These are phyloP conservation scores for Tineola bisselliella DNA, from an alignment of 2,888 invertebrate genomes.

Conservation along the genomic window DNA sequence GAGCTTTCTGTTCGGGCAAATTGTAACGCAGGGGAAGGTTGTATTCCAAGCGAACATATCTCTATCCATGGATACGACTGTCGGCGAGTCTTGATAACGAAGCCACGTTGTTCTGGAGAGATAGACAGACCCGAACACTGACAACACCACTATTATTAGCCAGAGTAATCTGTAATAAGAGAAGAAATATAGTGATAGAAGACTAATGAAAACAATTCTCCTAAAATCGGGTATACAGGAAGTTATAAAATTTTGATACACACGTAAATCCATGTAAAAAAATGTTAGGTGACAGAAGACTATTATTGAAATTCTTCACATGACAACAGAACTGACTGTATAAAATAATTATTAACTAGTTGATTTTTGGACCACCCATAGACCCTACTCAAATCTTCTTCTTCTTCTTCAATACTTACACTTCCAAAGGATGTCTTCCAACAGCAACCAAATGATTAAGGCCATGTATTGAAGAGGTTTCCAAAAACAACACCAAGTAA, in stretches of 20 bases:
- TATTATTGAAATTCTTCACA: no score
- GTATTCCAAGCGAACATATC: constrained; percentile 79
- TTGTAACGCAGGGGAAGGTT: constrained; percentile 73
- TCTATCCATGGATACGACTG: constrained; percentile 78
- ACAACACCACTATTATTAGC: constrained; percentile 62
- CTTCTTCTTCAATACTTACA: constrained; percentile 39
- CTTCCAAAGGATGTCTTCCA: constrained; percentile 53
- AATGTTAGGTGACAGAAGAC: no score
- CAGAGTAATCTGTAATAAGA: constrained; percentile 58
- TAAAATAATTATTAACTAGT: no score
- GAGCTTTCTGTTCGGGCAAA: constrained; percentile 70
- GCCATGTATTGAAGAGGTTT: constrained; percentile 65
- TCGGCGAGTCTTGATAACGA: constrained; percentile 75
- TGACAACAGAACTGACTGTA: no score
- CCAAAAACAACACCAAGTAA: constrained; percentile 48
- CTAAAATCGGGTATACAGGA: no score
- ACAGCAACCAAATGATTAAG: constrained; percentile 56
- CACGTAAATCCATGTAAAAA: no score
- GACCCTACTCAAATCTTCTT: no score
- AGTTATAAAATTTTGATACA: no score
- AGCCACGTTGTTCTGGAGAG: constrained; percentile 70
- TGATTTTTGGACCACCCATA: no score
- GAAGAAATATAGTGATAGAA: background rate
- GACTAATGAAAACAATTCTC: no score
- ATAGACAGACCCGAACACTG: constrained; percentile 62